Conservation (phyloP, 1,140 invertebrate genomes). For the Pemphigus obesinymphae region DNA sequence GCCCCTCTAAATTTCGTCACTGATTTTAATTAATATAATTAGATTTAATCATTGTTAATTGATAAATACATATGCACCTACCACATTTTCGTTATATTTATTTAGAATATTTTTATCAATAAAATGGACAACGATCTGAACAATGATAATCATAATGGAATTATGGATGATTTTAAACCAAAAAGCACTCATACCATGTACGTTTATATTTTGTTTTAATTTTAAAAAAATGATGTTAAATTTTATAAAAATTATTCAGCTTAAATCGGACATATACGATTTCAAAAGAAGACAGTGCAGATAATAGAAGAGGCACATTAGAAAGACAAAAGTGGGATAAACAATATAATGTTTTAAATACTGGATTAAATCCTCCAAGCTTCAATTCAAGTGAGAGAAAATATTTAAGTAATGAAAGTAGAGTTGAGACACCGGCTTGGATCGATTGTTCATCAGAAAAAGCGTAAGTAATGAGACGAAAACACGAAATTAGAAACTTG, state of each 20-base stretch:
- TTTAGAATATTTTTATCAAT: background rate
- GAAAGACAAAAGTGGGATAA: conserved; percentile 38
- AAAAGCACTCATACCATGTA: conserved; percentile 30
- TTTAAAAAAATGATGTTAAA: background rate
- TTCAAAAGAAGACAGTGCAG: conserved; percentile 23
- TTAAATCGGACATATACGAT: conserved; percentile 28
- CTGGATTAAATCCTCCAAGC: background rate
- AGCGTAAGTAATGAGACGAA: background rate
- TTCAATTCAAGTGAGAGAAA: conserved; percentile 4
- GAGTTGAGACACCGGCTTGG: background rate
- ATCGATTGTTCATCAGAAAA: background rate
- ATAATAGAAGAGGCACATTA: background rate
- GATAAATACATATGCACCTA: too few relatives aligned
- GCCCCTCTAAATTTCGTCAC: too few relatives aligned
- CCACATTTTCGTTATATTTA: background rate
- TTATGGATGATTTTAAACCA: conserved; percentile 6
- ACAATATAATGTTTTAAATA: background rate
- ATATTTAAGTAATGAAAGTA: background rate
- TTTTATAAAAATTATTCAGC: background rate
- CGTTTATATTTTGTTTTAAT: background rate
- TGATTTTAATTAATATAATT: background rate
- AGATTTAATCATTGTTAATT: background rate
- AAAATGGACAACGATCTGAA: background rate
- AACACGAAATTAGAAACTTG: too few relatives aligned
- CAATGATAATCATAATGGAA: background rate